A percentile compares a stretch with the other conserved stretches of the same genome.
Conservation (phyloP, 2,888 invertebrate genomes). For the Drosophila paranaensis region DNA sequence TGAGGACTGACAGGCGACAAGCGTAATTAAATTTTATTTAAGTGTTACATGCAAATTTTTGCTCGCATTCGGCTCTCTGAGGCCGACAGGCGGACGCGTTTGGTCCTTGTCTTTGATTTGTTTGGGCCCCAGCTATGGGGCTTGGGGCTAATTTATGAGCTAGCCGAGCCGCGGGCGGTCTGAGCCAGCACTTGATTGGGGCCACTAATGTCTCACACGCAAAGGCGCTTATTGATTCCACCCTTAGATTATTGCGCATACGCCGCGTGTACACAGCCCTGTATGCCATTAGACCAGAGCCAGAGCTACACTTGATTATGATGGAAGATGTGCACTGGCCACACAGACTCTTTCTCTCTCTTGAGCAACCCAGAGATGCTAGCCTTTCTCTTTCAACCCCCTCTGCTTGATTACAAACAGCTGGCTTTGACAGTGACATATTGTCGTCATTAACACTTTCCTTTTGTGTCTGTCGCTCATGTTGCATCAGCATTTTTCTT, state of each 20-base stretch:
- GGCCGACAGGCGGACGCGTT: conserved; percentile 26
- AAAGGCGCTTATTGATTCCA: conserved; percentile 53
- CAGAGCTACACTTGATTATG: conserved; percentile 44
- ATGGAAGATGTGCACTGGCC: conserved; percentile 59
- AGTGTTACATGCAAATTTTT: conserved; percentile 80
- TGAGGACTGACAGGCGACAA: conserved; percentile 83
- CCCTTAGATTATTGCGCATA: conserved; percentile 51
- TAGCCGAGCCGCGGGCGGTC: conserved; percentile 56
- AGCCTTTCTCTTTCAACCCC: background rate
- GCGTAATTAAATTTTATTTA: conserved; percentile 84
- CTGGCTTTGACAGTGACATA: conserved; percentile 78
- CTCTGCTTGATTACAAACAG: conserved; percentile 22
- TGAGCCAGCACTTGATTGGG: conserved; percentile 40
- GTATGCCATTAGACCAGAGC: conserved; percentile 17
- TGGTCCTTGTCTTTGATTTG: conserved; percentile 55
- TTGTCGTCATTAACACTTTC: conserved; percentile 75
- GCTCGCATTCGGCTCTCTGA: conserved; percentile 21
- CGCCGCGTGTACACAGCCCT: conserved; percentile 40
- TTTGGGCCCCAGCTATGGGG: conserved; percentile 17
- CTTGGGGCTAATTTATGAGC: conserved; percentile 65
- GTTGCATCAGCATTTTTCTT: conserved; percentile 29
- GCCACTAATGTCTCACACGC: conserved; percentile 44
- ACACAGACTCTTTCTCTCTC: conserved; percentile 22
- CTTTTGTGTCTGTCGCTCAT: conserved; percentile 30
- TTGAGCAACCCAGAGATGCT: background rate